Evolutionary conservation across 1,140 invertebrate species (phyloP).

Genomic region (Trichomalopsis sarcophagae): DNA sequence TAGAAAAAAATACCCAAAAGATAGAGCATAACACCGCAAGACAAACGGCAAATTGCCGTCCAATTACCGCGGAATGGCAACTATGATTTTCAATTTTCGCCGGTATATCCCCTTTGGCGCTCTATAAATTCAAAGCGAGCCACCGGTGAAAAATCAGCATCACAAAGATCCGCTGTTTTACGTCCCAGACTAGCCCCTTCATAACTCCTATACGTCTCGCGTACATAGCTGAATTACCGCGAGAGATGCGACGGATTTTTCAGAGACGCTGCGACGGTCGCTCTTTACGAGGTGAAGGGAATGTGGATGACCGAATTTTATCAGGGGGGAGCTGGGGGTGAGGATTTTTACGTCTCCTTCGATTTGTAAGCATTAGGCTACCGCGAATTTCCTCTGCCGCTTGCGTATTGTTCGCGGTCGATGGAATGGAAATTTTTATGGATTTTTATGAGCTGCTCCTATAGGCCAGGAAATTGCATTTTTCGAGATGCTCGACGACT

Average conservation of each 20-base stretch:
- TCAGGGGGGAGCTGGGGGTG: background rate
- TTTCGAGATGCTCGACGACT: background rate
- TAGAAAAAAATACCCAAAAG: background rate
- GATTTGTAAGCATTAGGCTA: background rate
- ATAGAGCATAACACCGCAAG: background rate
- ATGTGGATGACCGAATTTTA: background rate
- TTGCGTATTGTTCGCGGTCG: background rate
- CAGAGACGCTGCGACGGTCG: too few relatives aligned
- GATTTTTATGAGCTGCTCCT: background rate
- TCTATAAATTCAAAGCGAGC: constrained; percentile 16
- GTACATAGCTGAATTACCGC: background rate
- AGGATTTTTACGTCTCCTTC: background rate
- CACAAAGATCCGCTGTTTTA: constrained; percentile 19
- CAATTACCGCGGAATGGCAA: background rate
- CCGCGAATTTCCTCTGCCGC: background rate
- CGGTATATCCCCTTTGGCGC: background rate
- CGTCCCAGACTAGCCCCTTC: background rate
- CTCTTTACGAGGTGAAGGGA: background rate
- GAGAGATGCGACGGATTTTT: background rate
- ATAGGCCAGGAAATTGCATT: background rate
- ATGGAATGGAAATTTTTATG: background rate
- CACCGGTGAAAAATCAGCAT: constrained; percentile 23
- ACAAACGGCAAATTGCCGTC: background rate
- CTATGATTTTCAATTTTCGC: constrained; percentile 25
- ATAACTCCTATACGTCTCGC: background rate